phyloP scores from a whole-genome alignment of 1,140 invertebrate genomes.

The Thaumetopoea pityocampa region DNA sequence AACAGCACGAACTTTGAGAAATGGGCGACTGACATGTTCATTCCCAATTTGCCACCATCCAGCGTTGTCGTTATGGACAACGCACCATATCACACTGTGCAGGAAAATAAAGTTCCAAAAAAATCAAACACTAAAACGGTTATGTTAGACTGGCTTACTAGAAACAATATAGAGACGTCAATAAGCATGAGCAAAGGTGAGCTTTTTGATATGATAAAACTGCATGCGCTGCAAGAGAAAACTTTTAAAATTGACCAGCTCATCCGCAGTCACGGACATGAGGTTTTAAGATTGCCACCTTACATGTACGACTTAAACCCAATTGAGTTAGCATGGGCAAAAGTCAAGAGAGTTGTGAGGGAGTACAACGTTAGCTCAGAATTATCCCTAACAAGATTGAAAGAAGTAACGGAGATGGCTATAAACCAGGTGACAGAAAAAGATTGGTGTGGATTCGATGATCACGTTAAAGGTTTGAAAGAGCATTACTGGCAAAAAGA shows the following conservation, averaged over 20 bases:
- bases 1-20: constrained; percentile 12
- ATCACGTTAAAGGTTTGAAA: constrained; percentile 19
- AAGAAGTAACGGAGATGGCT: constrained; percentile 23
- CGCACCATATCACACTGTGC: constrained; percentile 15
- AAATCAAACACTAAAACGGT: constrained; percentile 20
- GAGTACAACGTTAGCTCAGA: constrained; percentile 15
- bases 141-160: constrained; percentile 25
- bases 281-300: constrained; percentile 5
- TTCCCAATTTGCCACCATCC: constrained; percentile 10
- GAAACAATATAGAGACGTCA: constrained; percentile 23
- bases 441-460: constrained; percentile 17
- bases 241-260: constrained; percentile 10
- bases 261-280: constrained; percentile 12
- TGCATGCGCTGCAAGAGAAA: constrained; percentile 8
- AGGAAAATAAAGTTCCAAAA: constrained; percentile 23
- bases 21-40: constrained; percentile 8
- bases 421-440: constrained; percentile 6
- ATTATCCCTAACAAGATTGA: constrained; percentile 18
- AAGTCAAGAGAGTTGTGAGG: constrained; percentile 10
- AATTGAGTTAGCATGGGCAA: constrained; percentile 19
- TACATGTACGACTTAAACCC: constrained; percentile 22
- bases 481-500: constrained; percentile 22
- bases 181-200: constrained; percentile 28
- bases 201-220: constrained; percentile 13
- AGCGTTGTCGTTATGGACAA: constrained; percentile 19